phyloP scores from a whole-genome alignment of 2,888 invertebrate genomes.

The Nomada hirtipes region DNA sequence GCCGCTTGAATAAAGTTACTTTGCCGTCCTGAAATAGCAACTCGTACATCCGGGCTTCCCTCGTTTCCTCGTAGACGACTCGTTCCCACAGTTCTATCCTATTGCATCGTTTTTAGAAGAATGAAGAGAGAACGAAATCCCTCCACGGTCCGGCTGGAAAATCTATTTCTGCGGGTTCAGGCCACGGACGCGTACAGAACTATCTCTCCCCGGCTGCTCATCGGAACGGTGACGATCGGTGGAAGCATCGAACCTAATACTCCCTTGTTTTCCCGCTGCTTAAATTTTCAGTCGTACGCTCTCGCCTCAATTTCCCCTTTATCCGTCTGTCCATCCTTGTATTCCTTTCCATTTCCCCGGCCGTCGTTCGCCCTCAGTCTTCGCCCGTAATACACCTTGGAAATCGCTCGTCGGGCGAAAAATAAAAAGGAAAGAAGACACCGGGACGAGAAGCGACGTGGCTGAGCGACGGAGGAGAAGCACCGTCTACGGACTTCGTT shows the following conservation, averaged over 20 bases:
- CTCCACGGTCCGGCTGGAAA: not conserved
- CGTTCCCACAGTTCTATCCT: no score
- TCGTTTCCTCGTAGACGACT: constrained; percentile 7
- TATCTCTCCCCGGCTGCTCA: not conserved
- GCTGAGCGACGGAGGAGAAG: not conserved
- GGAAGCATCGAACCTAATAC: constrained; percentile 15
- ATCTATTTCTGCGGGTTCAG: constrained; percentile 11
- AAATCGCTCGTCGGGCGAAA: constrained; percentile 51
- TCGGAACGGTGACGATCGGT: constrained; percentile 33
- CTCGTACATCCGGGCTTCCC: constrained; percentile 14
- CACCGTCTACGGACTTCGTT: constrained; percentile 37
- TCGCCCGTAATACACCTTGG: constrained; percentile 29
- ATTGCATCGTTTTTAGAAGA: not conserved
- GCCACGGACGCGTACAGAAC: constrained; percentile 8
- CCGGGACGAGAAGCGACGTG: not conserved
- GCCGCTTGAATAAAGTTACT: constrained; percentile 24
- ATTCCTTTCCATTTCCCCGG: constrained; percentile 25
- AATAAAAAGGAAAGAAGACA: constrained; percentile 48
- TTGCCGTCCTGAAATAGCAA: constrained; percentile 11
- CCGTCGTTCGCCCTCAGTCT: not conserved
- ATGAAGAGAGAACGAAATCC: not conserved
- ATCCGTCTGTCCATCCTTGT: constrained; percentile 8
- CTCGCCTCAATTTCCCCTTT: constrained; percentile 12
- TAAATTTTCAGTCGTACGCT: constrained; percentile 22
- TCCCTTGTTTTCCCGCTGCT: constrained; percentile 24